Evolutionary conservation across 1,140 invertebrate genomes (phyloP), one percentile per base, ranked within the genome.

Genomic region (Sitobion miscanthi): DNA sequence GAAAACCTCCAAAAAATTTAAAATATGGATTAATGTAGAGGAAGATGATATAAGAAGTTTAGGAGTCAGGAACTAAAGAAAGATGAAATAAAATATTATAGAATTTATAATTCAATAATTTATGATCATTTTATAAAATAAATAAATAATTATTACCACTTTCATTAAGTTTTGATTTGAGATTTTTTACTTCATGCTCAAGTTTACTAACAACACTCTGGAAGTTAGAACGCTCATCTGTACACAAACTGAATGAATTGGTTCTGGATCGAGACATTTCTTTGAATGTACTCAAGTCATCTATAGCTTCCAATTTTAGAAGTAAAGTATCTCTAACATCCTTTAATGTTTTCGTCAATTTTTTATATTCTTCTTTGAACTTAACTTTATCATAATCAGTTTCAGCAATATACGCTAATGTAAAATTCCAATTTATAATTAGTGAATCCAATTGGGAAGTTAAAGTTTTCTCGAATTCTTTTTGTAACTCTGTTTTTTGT

Each of bases 401-500:
- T 49, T 91, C 90, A 52, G 49, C 23, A 85, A 93, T 93, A 52
- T 86, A 93, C 6, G 82, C 35, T 42, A 93, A 85, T 38, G 91
- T 93, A 42, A 69, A 85, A 85, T 93, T 85, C 91, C 91, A 93
- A 69, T 85, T 93, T n/a, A 93, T 42, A 42, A 93, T 93, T 25
- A 93, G 35, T 86, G 91, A 93, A 86, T 93, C 91, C 45, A 93
- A 85, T 93, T 93, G 91, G 42, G 77, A 85, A 52, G 35, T 23
- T 38, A 93, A 57, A 20, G 47, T 85, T 45, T 86, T 93, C 47
- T 93, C 91, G 86, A 93, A 93, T 30, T 93, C 91, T n/a, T 93
- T 93, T 93, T 93, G 91, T 42, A 93, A 85, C 30, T 93, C 91
- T n/a, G 91, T n/a, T 93, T 93, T 93, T 93, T 93, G 91, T 93